Conservation (phyloP, 2,888 invertebrate genomes). For the Drosophila barbarae region DNA sequence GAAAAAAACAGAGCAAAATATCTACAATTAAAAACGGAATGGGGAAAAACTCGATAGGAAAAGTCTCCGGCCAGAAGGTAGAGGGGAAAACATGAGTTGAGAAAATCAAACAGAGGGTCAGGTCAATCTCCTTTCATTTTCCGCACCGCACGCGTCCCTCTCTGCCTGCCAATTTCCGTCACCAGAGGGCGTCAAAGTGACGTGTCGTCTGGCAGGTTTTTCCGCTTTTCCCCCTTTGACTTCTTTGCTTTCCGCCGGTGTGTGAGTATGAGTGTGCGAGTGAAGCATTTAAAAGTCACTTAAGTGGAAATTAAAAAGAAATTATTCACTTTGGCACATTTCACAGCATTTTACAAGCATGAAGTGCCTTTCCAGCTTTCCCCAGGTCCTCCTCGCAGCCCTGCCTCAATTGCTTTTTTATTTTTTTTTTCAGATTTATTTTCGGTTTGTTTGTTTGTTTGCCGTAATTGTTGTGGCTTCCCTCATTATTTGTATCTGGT, state of each 20-base stretch:
- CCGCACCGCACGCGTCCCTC: not conserved
- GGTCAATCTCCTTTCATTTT: slow-evolving; percentile 14
- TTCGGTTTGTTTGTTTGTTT: slow-evolving; percentile 56
- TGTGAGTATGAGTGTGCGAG: slow-evolving; percentile 18
- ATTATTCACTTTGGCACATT: slow-evolving; percentile 77
- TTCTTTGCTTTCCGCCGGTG: slow-evolving; percentile 12
- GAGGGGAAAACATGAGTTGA: not conserved
- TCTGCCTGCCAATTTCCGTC: slow-evolving; percentile 31
- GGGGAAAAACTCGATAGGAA: not conserved
- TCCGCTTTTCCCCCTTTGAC: slow-evolving; percentile 9
- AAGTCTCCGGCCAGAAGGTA: not conserved
- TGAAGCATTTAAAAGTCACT: slow-evolving; percentile 75
- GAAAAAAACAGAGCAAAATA: too few species aligned
- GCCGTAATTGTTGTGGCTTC: slow-evolving; percentile 73
- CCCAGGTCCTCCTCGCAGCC: not conserved
- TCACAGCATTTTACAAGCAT: slow-evolving; percentile 37
- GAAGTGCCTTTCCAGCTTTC: slow-evolving; percentile 16
- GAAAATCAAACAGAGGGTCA: slow-evolving; percentile 21
- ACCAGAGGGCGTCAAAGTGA: slow-evolving; percentile 44
- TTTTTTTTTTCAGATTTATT: slow-evolving; percentile 41
- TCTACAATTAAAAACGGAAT: too few species aligned
- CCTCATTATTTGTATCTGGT: slow-evolving; percentile 60
- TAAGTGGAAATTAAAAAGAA: slow-evolving; percentile 78
- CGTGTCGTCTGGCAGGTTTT: slow-evolving; percentile 39
- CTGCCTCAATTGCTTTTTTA: slow-evolving; percentile 35